Evolutionary conservation across 2,888 invertebrate species (phyloP).

Genomic region (Nomada ruficornis): DNA sequence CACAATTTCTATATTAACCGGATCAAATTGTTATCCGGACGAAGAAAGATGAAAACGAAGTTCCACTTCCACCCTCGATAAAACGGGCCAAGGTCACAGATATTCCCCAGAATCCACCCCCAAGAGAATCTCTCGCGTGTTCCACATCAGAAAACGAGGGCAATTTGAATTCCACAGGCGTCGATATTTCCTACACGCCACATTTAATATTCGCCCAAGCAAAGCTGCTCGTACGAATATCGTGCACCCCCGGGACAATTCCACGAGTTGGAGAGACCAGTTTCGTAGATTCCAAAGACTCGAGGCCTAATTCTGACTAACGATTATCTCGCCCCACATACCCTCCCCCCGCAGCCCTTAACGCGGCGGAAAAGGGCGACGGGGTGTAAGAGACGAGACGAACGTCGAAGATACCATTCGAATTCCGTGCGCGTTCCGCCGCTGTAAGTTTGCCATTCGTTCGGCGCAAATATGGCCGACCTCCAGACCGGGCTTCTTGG

Average conservation of each 20-base stretch:
- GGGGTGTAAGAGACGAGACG: constrained; percentile 23
- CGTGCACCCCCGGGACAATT: background rate
- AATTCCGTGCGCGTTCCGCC: constrained; percentile 58
- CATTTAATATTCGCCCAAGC: constrained; percentile 50
- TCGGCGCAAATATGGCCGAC: constrained; percentile 61
- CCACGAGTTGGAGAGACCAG: background rate
- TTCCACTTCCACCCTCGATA: background rate
- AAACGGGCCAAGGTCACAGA: background rate
- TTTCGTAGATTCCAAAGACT: constrained; percentile 26
- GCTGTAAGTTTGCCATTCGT: constrained; percentile 59
- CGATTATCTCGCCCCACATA: background rate
- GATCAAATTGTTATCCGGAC: constrained; percentile 18
- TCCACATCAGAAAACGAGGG: background rate
- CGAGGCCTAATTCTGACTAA: constrained; percentile 46
- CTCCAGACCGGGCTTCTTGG: constrained; percentile 41
- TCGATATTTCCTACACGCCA: constrained; percentile 26
- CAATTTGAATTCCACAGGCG: constrained; percentile 47
- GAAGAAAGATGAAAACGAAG: background rate
- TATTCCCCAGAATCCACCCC: background rate
- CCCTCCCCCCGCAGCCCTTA: background rate
- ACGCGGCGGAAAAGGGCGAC: background rate
- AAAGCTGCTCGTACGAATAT: constrained; percentile 24
- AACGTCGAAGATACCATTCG: constrained; percentile 37
- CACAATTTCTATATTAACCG: constrained; percentile 14
- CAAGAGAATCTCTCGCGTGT: background rate